Conservation (phyloP, 1,140 invertebrate species). For the Caenorhabditis brenneri region DNA sequence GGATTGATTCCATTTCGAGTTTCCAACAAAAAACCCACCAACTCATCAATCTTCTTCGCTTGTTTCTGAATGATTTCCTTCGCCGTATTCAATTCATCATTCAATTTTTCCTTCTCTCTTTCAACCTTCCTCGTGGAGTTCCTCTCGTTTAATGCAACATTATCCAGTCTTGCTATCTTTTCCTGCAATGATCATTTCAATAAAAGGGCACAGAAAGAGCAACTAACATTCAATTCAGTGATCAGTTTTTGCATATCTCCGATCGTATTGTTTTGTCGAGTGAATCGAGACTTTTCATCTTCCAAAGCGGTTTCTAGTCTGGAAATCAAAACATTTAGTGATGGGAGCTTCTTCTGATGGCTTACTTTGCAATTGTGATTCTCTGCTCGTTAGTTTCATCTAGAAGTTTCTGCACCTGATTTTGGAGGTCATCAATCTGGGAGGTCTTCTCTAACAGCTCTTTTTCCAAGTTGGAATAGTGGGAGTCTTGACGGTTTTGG, state of each 20-base stretch:
- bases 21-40: conserved; percentile 55
- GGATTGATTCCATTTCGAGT: background rate
- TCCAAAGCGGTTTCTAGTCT: too few relatives aligned
- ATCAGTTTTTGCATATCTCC: conserved; percentile 50
- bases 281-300: background rate
- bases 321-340: background rate
- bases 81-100: too few relatives aligned
- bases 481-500: background rate
- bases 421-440: too few relatives aligned
- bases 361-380: background rate
- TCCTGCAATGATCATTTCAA: too few relatives aligned
- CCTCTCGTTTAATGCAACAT: too few relatives aligned
- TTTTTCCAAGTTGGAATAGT: background rate
- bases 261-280: conserved; percentile 44
- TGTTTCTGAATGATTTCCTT: too few relatives aligned
- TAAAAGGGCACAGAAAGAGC: background rate
- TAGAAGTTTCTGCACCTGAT: background rate
- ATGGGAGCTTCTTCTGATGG: too few relatives aligned
- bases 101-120: too few relatives aligned
- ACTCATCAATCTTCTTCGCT: too few relatives aligned
- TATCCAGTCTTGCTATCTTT: too few relatives aligned
- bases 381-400: conserved; percentile 5
- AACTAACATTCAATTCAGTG: conserved; percentile 48
- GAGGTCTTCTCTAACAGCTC: background rate
- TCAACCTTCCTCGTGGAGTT: too few relatives aligned